These are phyloP conservation scores for Myrmophylax atrothorax DNA, from an alignment of 2,113 vertebrate species.

Conservation along the genomic window DNA sequence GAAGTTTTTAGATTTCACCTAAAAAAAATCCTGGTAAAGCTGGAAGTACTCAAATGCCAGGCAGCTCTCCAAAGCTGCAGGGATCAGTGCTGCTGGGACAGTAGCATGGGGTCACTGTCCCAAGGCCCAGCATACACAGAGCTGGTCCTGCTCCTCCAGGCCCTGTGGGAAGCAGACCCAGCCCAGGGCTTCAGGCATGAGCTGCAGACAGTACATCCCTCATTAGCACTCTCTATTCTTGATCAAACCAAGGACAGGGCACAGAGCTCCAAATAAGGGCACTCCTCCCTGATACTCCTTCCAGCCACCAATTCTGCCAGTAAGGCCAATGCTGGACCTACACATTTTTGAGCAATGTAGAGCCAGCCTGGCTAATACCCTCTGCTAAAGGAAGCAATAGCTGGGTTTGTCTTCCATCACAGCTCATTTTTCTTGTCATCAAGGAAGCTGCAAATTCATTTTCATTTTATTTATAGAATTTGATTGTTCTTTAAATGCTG, in stretches of 20 bases:
- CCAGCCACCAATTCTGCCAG: background rate
- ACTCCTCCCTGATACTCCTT: background rate
- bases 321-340: background rate
- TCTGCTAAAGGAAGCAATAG: background rate
- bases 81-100: background rate
- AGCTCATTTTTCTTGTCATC: background rate
- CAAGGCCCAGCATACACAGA: background rate
- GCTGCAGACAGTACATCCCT: background rate
- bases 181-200: rapidly evolving
- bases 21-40: background rate
- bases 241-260: background rate
- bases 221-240: background rate
- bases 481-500: background rate
- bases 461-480: background rate
- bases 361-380: background rate
- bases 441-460: background rate
- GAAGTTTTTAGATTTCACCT: background rate
- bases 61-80: background rate
- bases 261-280: background rate
- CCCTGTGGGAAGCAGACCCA: background rate
- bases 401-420: background rate
- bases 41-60: background rate
- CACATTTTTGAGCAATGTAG: background rate
- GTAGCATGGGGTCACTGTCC: background rate
- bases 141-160: background rate